Conservation (phyloP, 2,888 invertebrate species). For the Stenodema calcarata region DNA sequence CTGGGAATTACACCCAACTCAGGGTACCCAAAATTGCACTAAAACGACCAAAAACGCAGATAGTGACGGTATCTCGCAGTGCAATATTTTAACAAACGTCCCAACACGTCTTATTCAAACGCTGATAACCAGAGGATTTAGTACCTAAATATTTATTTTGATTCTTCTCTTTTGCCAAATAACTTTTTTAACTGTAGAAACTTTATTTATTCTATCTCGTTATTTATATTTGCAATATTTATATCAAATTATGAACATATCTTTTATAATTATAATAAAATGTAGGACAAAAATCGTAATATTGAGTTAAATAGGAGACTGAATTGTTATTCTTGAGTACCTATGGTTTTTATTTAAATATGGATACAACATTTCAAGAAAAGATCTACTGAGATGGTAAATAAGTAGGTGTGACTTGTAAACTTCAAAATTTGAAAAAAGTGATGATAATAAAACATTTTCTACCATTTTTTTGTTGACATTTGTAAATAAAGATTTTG, state of each 20-base stretch:
- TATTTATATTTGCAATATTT: background rate
- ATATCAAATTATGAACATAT: constrained; percentile 35
- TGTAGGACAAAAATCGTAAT: background rate
- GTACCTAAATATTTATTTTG: background rate
- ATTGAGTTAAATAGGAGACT: constrained; percentile 45
- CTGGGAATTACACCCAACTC: no score
- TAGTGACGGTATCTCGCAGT: no score
- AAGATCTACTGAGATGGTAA: background rate
- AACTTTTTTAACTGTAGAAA: background rate
- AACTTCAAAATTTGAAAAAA: background rate
- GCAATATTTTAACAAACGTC: no score
- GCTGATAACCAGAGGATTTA: no score
- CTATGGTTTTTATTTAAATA: background rate
- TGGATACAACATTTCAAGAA: background rate
- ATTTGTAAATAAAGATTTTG: background rate
- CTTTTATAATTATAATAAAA: constrained; percentile 11
- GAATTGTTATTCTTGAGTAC: constrained; percentile 31
- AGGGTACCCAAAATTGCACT: no score
- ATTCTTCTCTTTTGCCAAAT: background rate
- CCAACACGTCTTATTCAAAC: no score
- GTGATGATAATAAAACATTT: background rate
- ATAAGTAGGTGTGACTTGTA: background rate
- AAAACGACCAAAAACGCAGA: no score
- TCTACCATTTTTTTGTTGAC: background rate
- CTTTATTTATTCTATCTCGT: constrained; percentile 2